phyloP scores from a whole-genome alignment of 2,888 invertebrate species.

The Sarcophaga caerulescens region DNA sequence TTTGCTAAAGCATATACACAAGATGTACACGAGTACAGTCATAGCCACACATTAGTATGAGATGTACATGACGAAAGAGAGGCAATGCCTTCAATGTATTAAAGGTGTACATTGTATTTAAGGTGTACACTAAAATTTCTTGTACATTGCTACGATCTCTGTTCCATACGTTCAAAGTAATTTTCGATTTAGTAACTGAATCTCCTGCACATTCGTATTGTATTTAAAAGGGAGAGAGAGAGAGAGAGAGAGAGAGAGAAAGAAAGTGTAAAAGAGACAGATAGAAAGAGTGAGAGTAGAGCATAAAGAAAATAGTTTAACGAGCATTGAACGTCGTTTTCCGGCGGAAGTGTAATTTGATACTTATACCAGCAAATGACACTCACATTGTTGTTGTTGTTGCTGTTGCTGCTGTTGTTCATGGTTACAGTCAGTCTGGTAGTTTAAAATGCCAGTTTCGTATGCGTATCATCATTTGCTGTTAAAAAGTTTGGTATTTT shows the following conservation, averaged over 20 bases:
- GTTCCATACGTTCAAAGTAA: conserved; percentile 20
- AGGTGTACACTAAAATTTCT: no score
- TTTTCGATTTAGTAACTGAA: conserved; percentile 55
- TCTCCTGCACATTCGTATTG: conserved; percentile 6
- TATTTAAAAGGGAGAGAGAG: no score
- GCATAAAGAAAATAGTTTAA: conserved; percentile 63
- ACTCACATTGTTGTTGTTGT: conserved; percentile 60
- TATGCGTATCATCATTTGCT: background rate
- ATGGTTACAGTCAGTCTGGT: background rate
- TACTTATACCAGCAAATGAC: conserved; percentile 73
- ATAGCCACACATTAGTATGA: no score
- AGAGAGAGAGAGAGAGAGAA: no score
- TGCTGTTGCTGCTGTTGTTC: conserved; percentile 73
- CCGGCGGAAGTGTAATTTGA: conserved; percentile 79
- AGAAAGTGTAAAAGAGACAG: background rate
- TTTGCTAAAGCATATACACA: no score
- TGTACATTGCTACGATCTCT: no score
- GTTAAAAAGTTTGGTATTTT: background rate
- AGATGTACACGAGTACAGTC: no score
- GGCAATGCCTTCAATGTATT: no score
- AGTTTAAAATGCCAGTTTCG: background rate
- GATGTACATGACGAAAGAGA: no score
- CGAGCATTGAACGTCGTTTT: conserved; percentile 71
- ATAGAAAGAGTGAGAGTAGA: background rate
- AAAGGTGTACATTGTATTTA: no score